These are phyloP conservation scores for Thereva nobilitata DNA, from an alignment of 2,888 invertebrate genomes.

Conservation along the genomic window DNA sequence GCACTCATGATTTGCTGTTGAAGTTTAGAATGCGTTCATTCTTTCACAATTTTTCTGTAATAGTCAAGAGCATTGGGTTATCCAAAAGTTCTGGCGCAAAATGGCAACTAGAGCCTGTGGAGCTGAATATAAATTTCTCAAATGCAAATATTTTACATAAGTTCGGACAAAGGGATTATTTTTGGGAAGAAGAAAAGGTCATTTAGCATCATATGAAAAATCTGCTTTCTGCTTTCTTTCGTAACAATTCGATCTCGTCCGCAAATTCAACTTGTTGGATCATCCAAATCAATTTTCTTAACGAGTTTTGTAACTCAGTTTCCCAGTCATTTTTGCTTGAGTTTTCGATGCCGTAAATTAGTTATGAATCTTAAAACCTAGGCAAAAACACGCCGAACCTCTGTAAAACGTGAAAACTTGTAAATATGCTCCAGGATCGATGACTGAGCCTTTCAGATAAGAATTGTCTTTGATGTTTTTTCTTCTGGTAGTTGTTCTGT, in stretches of 20 bases:
- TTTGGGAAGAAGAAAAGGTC: conserved; percentile 19
- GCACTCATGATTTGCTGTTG: conserved; percentile 32
- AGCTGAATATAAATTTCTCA: conserved; percentile 14
- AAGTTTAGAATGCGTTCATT: conserved; percentile 32
- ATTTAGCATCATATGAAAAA: conserved; percentile 12
- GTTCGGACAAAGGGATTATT: neutral
- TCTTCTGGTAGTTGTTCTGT: neutral
- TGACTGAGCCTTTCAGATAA: neutral
- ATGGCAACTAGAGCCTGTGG: conserved; percentile 20
- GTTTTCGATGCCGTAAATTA: neutral
- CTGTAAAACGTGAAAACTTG: neutral
- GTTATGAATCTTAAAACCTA: neutral
- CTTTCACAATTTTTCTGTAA: conserved; percentile 30
- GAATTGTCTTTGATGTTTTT: neutral
- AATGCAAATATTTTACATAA: conserved; percentile 8
- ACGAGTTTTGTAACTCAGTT: neutral
- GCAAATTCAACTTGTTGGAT: neutral
- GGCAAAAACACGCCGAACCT: neutral
- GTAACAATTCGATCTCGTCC: neutral
- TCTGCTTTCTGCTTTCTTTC: neutral
- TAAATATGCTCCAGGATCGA: neutral
- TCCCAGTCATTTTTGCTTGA: neutral
- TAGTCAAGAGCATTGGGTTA: conserved; percentile 21
- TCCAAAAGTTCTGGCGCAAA: conserved; percentile 23
- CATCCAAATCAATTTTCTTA: no score